Evolutionary conservation across 2,797 vertebrate species (phyloP), one percentile per base, ranked within the genome.

Genomic region (Acipenser oxyrinchus): DNA sequence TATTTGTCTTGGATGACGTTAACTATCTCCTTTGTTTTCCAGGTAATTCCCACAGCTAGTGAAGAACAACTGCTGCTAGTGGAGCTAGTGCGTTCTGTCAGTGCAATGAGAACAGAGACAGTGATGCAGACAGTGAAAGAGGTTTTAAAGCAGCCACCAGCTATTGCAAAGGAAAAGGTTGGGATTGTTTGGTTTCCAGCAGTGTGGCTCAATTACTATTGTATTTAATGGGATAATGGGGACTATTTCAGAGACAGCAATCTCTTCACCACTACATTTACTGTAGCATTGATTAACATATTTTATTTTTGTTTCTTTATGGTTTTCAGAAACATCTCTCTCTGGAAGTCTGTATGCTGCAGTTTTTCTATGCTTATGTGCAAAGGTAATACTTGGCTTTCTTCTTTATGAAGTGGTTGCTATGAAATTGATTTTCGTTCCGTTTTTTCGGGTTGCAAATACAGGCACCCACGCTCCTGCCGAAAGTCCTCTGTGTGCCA

Each of bases 61-160:
- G 94, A 96, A 69, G 97, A 99, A 63, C 97, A 99, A 77, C 93
- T 98, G 71, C 85, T 99, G 2, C 84, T 99, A 65, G 96, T 99
- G 0, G 97, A 99, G 76, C 80, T 99, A 74, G 95, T 99, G 73
- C 93, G 97, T 5, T 97, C 95, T 0, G 97, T 99, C 74, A 99
- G 95, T 18, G 94, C 96, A 70, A 99, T 99, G 97, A 92, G 96
- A 72, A 95, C 93, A 0, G 96, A 99, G 79, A 97, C 95, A 0
- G 94, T 99, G 13, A 97, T 98, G 80, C 95, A 96, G 76, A 99
- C 96, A 0, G 97, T 99, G 64, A 99, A 97, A 80, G 97, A 99
- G 75, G 97, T 99, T 74, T 84, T 99, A 74, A 99, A 98, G 78
- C 97, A 99, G 78, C 97, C 97, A 1, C 96, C 96, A 59, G 93